phyloP scores from a whole-genome alignment of 2,888 invertebrate species.

The Zygothrica quintamaculata region DNA sequence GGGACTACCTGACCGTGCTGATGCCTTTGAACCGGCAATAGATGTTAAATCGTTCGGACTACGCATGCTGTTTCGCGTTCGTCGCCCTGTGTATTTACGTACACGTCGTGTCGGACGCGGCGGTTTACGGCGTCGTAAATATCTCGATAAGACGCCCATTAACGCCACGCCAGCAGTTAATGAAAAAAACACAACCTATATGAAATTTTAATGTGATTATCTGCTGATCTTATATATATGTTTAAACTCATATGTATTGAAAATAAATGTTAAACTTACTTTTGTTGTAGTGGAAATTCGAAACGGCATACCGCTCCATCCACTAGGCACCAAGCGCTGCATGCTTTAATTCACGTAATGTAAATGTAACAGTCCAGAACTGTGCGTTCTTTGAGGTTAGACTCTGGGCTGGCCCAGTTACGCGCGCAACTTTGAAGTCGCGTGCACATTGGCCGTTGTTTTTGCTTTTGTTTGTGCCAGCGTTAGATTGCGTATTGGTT shows the following conservation, averaged over 20 bases:
- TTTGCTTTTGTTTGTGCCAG: slow-evolving; percentile 5
- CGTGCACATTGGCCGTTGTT: slow-evolving; percentile 52
- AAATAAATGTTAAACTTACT: slow-evolving; percentile 54
- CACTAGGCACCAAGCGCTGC: slow-evolving; percentile 72
- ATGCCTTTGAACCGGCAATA: slow-evolving; percentile 88
- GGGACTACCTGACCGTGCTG: slow-evolving; percentile 86
- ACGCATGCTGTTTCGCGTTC: slow-evolving; percentile 86
- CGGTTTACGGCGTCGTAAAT: slow-evolving; percentile 89
- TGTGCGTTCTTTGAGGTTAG: slow-evolving; percentile 60
- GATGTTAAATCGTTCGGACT: slow-evolving; percentile 90
- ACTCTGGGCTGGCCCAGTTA: slow-evolving; percentile 44
- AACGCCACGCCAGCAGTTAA: slow-evolving; percentile 89
- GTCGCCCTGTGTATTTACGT: slow-evolving; percentile 86
- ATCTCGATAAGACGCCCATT: slow-evolving; percentile 92
- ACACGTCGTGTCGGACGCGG: slow-evolving; percentile 87
- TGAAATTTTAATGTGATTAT: not conserved
- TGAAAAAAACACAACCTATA: slow-evolving; percentile 85
- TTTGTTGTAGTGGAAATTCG: slow-evolving; percentile 84
- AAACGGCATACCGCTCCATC: slow-evolving; percentile 80
- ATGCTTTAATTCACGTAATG: slow-evolving; percentile 44
- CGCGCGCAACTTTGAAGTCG: slow-evolving; percentile 45
- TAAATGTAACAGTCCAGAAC: slow-evolving; percentile 13
- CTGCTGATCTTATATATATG: not conserved
- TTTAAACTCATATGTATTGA: not conserved
- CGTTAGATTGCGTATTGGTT: slow-evolving; percentile 24